Conservation (phyloP, 2,888 invertebrate genomes). For the Athalia rosae region DNA sequence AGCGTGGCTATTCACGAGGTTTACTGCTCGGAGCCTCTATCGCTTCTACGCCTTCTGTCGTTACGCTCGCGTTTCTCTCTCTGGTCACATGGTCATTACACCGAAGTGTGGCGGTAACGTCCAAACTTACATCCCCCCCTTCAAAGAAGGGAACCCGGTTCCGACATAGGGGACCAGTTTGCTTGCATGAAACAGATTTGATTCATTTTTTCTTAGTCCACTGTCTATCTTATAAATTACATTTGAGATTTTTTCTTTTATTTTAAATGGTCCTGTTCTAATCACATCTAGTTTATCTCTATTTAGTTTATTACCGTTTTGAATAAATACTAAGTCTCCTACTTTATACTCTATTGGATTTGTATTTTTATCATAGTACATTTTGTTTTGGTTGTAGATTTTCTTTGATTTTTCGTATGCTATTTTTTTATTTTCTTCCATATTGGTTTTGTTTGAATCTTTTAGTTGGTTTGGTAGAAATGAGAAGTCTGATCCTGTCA, state of each 20-base stretch:
- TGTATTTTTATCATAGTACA: slow-evolving; percentile 49
- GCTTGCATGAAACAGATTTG: slow-evolving; percentile 42
- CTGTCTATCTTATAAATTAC: slow-evolving; percentile 47
- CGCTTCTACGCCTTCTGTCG: neutral
- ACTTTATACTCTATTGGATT: slow-evolving; percentile 43
- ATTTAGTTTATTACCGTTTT: slow-evolving; percentile 50
- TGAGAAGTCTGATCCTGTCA: slow-evolving; percentile 36
- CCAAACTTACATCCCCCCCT: slow-evolving; percentile 45
- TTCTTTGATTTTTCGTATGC: slow-evolving; percentile 46
- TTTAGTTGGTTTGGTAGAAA: slow-evolving; percentile 22
- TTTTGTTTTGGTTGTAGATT: slow-evolving; percentile 49
- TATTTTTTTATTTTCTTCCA: slow-evolving; percentile 27
- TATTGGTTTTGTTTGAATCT: neutral
- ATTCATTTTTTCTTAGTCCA: slow-evolving; percentile 40
- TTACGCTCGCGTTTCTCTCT: neutral
- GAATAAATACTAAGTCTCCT: slow-evolving; percentile 50
- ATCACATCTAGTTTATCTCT: slow-evolving; percentile 49
- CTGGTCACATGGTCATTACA: too few relatives aligned
- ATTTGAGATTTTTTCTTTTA: slow-evolving; percentile 50
- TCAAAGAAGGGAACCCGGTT: neutral
- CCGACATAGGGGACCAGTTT: slow-evolving; percentile 40
- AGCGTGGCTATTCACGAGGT: slow-evolving; percentile 7
- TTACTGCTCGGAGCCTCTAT: slow-evolving; percentile 8
- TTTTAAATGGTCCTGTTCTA: slow-evolving; percentile 49
- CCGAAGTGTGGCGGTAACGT: neutral